Conservation (phyloP, 2,797 vertebrate species). For the Sternarchorhynchus goeldii region DNA sequence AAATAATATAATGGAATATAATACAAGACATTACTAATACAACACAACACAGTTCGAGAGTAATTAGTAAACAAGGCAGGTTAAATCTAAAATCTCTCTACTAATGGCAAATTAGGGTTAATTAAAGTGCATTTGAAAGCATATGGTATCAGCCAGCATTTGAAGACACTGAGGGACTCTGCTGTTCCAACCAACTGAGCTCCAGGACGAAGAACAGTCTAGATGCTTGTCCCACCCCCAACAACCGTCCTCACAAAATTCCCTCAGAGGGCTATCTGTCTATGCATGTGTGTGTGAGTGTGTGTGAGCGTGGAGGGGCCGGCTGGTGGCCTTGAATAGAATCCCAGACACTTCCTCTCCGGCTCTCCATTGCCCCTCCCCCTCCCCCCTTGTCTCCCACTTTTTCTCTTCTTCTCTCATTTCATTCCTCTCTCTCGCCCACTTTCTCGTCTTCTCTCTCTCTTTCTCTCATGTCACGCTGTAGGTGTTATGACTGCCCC, state of each 20-base stretch:
- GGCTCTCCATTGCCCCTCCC: slow-evolving; percentile 26
- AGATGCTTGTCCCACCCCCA: neutral
- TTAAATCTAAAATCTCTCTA: too few species aligned
- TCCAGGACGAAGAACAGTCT: neutral
- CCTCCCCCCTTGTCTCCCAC: slow-evolving; percentile 40
- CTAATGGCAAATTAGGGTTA: too few species aligned
- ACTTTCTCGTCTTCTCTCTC: slow-evolving; percentile 8
- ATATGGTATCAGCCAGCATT: too few species aligned
- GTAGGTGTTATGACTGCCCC: neutral
- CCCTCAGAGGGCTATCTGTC: slow-evolving; percentile 16
- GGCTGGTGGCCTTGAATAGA: slow-evolving; percentile 53
- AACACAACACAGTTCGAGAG: too few species aligned
- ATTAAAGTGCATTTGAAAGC: too few species aligned
- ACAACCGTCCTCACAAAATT: slow-evolving; percentile 34
- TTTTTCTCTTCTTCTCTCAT: slow-evolving; percentile 6
- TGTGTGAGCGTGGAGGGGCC: slow-evolving; percentile 15
- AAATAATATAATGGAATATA: too few species aligned
- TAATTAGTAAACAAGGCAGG: too few species aligned
- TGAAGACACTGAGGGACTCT: too few species aligned
- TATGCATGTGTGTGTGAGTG: slow-evolving; percentile 23
- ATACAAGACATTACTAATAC: too few species aligned
- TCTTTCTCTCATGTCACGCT: neutral
- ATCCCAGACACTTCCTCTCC: slow-evolving; percentile 43
- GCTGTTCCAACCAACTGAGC: too few species aligned
- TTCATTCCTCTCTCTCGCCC: neutral